Base-by-base conservation (phyloP, 1,140 invertebrate species). In the Vanessa tameamea region DNA sequence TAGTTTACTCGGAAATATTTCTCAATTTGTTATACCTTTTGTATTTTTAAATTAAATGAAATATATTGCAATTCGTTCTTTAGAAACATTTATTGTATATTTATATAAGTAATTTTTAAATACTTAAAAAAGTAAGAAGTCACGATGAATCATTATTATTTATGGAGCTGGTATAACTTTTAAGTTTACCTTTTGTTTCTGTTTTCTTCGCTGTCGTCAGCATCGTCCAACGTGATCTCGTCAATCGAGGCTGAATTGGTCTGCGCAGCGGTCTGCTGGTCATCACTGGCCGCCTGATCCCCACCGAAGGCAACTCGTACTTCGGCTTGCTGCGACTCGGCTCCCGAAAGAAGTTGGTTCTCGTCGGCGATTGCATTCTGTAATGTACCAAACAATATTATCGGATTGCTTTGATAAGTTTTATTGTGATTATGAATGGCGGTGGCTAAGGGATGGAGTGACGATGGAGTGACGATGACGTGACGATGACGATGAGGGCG, bases 131-230 rank as follows among this genome's bases (percentile, higher is more conserved):
- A 37, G 31, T 37, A 37, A 4, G 31, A 31, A 31, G 26, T 31
- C 2, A 31, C 2, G 1, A 31, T 31, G 26, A 31, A 2, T 4
- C 4, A 31, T 31, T 31, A 31, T 31, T 31, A 31, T 31, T 3
- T 6, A 31, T 1, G 26, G 26, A 43, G 37, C 9, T 0, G 37
- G 37, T 43, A 8, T 43, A 9, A 43, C 37, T 43, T 47, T 63
- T 51, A n/a, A n/a, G 16, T 43, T 4, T 16, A 94, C 94, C 95
- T 94, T 85, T 97, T 97, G 89, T 97, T 96, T 82, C 96, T 94
- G 86, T 96, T 96, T 83, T 96, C 96, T 83, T 97, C 96, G 78
- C 95, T 96, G 55, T 93, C 88, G 74, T 95, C 95, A 47, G 94
- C 93, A 77, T 95, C 95, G 63, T 95, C 95, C 47, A 96, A 86